phyloP scores from a whole-genome alignment of 2,113 vertebrate species.

The Antechinus flavipes region DNA sequence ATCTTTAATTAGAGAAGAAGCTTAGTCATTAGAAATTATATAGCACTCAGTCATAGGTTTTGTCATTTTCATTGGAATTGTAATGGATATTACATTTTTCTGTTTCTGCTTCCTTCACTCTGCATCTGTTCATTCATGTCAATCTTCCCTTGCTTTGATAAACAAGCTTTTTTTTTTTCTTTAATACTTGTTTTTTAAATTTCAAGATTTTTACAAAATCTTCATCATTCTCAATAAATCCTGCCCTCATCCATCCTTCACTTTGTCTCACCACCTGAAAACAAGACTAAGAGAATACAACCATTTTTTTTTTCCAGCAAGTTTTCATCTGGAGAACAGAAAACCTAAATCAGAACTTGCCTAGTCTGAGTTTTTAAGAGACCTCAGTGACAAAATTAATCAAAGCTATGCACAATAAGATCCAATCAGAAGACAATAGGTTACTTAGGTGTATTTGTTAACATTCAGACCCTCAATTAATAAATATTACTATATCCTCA shows the following conservation, averaged over 20 bases:
- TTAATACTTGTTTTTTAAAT: not conserved
- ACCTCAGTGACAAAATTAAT: not conserved
- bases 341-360: not conserved
- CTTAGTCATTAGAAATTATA: not conserved
- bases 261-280: too few relatives aligned
- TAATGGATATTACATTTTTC: not conserved
- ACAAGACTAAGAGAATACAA: not conserved
- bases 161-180: not conserved
- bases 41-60: not conserved
- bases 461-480: not conserved
- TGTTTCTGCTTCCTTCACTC: not conserved
- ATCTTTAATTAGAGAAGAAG: not conserved
- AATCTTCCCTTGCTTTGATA: not conserved
- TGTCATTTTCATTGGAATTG: not conserved
- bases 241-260: too few relatives aligned
- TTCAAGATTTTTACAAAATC: not conserved
- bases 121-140: not conserved
- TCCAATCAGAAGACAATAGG: not conserved
- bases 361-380: not conserved
- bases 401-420: not conserved
- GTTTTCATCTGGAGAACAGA: not conserved
- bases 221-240: not conserved
- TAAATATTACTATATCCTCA: not conserved
- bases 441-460: too few relatives aligned
- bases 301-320: not conserved